These are phyloP conservation scores for Penaeus monodon DNA, from an alignment of 2,888 invertebrate species.

Conservation along the genomic window DNA sequence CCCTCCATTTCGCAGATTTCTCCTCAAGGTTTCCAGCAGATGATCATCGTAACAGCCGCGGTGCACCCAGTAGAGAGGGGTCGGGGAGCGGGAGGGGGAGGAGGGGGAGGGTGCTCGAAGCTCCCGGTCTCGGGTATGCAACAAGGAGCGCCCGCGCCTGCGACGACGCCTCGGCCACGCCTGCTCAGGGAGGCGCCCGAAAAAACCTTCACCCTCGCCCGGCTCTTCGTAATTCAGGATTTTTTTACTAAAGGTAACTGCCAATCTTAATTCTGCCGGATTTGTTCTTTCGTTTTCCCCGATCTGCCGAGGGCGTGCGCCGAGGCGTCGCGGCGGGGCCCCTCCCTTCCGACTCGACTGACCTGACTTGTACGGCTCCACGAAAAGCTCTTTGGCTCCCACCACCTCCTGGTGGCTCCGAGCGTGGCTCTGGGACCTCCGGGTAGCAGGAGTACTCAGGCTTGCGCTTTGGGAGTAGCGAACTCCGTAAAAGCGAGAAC, in stretches of 20 bases:
- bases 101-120: neutral
- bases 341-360: conserved; percentile 5
- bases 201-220: neutral
- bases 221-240: neutral
- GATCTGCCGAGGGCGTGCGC: conserved; percentile 1
- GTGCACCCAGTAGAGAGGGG: neutral
- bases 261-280: too few relatives aligned
- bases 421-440: neutral
- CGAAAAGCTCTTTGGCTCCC: conserved; percentile 3
- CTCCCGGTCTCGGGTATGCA: neutral
- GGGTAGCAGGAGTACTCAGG: neutral
- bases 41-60: conserved; percentile 7
- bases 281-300: neutral
- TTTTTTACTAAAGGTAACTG: too few relatives aligned
- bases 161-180: neutral
- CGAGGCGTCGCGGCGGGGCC: conserved; percentile 4
- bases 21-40: neutral
- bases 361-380: neutral
- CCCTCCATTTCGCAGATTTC: neutral
- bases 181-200: neutral
- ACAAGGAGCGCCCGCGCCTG: neutral
- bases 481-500: neutral
- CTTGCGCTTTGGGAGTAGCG: neutral
- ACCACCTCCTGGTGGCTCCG: neutral
- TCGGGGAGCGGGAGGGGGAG: neutral